A percentile compares a stretch with the other conserved stretches of the same genome.
Evolutionary conservation across 2,888 invertebrate species (phyloP).

Genomic region (Clanis bilineata): DNA sequence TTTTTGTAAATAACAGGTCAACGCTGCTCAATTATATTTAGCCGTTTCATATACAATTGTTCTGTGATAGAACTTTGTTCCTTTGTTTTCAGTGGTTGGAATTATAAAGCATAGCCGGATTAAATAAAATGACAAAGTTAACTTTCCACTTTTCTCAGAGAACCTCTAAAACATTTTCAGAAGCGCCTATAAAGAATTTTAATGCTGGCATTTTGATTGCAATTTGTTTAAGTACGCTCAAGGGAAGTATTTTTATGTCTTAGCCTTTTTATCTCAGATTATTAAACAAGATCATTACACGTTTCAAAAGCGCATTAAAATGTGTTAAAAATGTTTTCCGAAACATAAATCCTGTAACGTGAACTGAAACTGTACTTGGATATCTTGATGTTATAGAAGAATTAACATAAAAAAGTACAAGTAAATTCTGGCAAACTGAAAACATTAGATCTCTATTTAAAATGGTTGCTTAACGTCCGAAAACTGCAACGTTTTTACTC

Average conservation of each 20-base stretch:
- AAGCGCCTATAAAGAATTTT: constrained; percentile 13
- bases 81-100: neutral
- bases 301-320: neutral
- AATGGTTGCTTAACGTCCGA: too few species aligned
- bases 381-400: too few species aligned
- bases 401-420: too few species aligned
- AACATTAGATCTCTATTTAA: too few species aligned
- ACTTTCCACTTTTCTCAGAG: neutral
- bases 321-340: neutral
- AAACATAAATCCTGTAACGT: too few species aligned
- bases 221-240: constrained; percentile 6
- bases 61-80: neutral
- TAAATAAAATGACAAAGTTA: constrained; percentile 12
- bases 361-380: too few species aligned
- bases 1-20: neutral
- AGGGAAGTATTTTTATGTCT: neutral
- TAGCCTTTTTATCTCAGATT: neutral
- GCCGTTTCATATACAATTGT: neutral
- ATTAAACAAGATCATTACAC: neutral
- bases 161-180: constrained; percentile 11
- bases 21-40: neutral
- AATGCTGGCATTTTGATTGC: constrained; percentile 9
- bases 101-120: neutral
- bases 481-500: too few species aligned
- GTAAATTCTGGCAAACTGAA: too few species aligned